Evolutionary conservation across 1,140 invertebrate genomes (phyloP), one percentile per base, ranked within the genome.

Genomic region (Maconellicoccus hirsutus): DNA sequence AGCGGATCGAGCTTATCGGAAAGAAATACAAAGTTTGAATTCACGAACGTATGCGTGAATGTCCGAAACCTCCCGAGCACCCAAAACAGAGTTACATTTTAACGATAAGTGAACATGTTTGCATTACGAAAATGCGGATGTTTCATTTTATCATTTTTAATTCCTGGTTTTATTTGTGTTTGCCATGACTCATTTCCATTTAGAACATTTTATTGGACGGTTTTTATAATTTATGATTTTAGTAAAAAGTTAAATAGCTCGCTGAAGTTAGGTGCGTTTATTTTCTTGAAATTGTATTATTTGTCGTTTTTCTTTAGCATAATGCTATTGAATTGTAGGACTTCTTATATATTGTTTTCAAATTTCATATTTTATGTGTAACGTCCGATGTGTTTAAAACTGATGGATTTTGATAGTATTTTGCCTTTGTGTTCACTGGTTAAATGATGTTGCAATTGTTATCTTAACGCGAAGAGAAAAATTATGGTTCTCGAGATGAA

Each of bases 401-500:
- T 2, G 10, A 16, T 14, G 6, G 16, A 52, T 52, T 8, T 52
- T 16, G n/a, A 52, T 52, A 6, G 42, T 19, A 8, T 16, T 6
- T 52, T 6, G n/a, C n/a, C 10, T 3, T 2, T 52, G 42, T 52
- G 42, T 52, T 52, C n/a, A 52, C n/a, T 52, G 42, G 16, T 52
- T 19, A 16, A 19, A 52, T 16, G 42, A 52, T 52, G 42, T 19
- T 16, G 16, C 6, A 52, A 16, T 52, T 52, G 4, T 4, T 52
- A 52, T 52, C 42, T 16, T 52, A 52, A 52, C 42, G 42, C 16
- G 2, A 16, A 33, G 29, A 2, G n/a, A 16, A 52, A 52, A 52
- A 52, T 52, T 8, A 70, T 59, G 27, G 66, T 21, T 25, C 8
- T 29, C 0, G 10, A 86, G 80, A 96, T 98, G 90, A 97, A 97